A percentile compares a stretch with the other conserved stretches of the same genome.
These are phyloP conservation scores for Holotrichia oblita DNA, from an alignment of 1,140 invertebrate species.

Conservation along the genomic window DNA sequence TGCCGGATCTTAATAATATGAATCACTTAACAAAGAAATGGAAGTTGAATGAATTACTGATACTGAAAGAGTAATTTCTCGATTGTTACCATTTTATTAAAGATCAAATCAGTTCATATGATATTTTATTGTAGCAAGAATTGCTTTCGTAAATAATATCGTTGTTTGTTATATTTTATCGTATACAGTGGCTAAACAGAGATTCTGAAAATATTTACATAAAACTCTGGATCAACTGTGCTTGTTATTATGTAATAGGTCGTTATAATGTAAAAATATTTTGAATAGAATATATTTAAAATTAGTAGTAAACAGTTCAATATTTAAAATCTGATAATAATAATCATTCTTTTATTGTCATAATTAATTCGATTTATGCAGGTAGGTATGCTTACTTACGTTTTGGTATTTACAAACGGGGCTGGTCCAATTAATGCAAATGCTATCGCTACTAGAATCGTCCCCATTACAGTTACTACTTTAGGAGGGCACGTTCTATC, in stretches of 20 bases:
- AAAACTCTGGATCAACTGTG: not conserved
- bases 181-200: not conserved
- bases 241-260: too few species aligned
- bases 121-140: too few species aligned
- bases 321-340: too few species aligned
- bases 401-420: slow-evolving; percentile 72
- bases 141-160: not conserved
- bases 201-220: not conserved
- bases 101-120: not conserved
- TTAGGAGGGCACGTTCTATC: slow-evolving; percentile 74
- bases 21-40: not conserved
- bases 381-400: slow-evolving; percentile 67
- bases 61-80: not conserved
- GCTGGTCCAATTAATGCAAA: slow-evolving; percentile 81
- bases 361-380: too few species aligned
- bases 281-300: too few species aligned
- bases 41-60: not conserved
- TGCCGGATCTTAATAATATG: not conserved
- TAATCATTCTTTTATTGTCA: too few species aligned
- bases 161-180: not conserved
- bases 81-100: not conserved
- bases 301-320: too few species aligned
- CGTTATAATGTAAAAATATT: too few species aligned
- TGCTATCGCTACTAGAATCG: slow-evolving; percentile 69
- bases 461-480: slow-evolving; percentile 73